Conservation (phyloP, 2,113 vertebrate species). For the Cathartes aura region DNA sequence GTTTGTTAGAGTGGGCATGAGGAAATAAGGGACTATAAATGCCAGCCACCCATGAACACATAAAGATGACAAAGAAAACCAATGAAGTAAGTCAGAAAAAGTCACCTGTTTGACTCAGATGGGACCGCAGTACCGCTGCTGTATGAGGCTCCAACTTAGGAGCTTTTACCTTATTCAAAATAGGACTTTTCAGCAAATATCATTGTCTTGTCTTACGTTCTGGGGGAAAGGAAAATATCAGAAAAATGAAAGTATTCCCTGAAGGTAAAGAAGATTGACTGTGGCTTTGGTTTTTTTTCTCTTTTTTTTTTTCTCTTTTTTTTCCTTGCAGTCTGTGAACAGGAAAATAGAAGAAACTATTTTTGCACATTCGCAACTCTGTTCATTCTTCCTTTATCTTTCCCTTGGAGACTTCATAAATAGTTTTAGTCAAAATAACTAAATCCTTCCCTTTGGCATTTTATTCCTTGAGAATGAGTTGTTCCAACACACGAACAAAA, state of each 20-base stretch:
- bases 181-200: neutral
- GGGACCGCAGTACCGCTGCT: neutral
- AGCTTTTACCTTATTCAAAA: neutral
- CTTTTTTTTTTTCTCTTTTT: neutral
- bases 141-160: neutral
- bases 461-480: neutral
- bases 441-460: neutral
- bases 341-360: neutral
- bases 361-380: neutral
- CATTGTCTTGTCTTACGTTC: neutral
- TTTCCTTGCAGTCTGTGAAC: neutral
- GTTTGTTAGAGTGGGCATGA: neutral
- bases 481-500: fast-evolving
- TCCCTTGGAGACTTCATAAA: neutral
- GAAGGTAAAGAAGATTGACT: neutral
- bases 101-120: neutral
- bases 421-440: neutral
- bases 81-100: neutral
- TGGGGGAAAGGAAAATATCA: neutral
- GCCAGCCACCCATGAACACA: neutral
- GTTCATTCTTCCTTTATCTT: neutral
- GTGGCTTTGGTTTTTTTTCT: neutral
- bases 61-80: neutral
- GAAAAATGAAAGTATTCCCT: neutral
- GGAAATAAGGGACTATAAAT: neutral